phyloP scores from a whole-genome alignment of 2,888 invertebrate genomes.

The Hirudinaria manillensis region DNA sequence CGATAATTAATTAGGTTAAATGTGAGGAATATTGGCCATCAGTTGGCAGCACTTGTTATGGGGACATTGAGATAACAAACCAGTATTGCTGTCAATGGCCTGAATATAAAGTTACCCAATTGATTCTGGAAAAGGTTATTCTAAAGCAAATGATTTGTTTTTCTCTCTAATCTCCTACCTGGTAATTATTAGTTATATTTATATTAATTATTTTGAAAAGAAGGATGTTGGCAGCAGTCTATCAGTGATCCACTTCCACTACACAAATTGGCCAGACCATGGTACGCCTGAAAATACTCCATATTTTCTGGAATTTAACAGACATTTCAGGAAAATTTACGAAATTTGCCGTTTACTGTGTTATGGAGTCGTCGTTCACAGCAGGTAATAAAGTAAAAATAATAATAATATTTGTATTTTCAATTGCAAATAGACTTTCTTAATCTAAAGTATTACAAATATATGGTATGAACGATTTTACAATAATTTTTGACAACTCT shows the following conservation, averaged over 20 bases:
- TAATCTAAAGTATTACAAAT: no score
- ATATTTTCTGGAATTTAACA: conserved; percentile 13
- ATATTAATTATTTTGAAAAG: background rate
- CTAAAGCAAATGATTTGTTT: no score
- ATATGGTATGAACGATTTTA: no score
- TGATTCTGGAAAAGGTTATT: no score
- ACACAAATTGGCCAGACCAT: conserved; percentile 21
- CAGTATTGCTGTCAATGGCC: background rate
- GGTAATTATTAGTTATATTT: no score
- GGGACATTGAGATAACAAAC: background rate
- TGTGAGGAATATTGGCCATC: conserved; percentile 28
- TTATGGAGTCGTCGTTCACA: background rate
- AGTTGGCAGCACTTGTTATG: background rate
- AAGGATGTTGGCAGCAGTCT: background rate
- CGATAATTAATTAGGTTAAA: background rate
- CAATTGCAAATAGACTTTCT: no score
- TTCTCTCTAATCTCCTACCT: no score
- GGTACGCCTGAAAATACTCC: background rate
- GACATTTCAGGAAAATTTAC: conserved; percentile 1
- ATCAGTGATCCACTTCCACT: conserved; percentile 11
- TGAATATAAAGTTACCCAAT: no score
- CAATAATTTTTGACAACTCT: no score
- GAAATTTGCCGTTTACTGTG: background rate
- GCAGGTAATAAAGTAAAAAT: background rate
- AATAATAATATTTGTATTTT: background rate